A percentile compares a stretch with the other conserved stretches of the same genome.
These are phyloP conservation scores for Heliocidaris erythrogramma DNA, from an alignment of 35 echinoderm and acorn worm species.

Conservation along the genomic window DNA sequence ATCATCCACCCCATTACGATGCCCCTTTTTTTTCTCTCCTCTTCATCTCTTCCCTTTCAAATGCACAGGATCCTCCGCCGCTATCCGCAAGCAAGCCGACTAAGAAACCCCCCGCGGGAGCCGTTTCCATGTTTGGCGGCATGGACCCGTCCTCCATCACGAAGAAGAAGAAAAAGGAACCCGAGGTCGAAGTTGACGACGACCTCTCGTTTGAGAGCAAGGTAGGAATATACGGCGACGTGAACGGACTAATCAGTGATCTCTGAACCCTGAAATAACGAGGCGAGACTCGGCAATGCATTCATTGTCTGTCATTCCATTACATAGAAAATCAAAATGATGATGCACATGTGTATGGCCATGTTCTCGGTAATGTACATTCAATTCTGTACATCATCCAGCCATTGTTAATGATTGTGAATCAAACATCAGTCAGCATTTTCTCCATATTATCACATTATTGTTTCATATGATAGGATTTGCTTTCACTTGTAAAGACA, in stretches of 20 bases:
- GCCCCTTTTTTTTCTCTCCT: background rate
- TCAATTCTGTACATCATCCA: too few relatives aligned
- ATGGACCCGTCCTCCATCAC: conserved; percentile 61
- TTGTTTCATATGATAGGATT: background rate
- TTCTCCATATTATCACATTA: background rate
- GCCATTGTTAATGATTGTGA: background rate
- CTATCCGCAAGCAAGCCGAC: background rate
- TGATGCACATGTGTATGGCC: background rate
- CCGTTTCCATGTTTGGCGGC: conserved; percentile 85
- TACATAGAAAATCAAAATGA: background rate
- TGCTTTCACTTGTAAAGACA: background rate
- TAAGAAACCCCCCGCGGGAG: conserved; percentile 82
- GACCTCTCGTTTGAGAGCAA: background rate
- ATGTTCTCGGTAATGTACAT: too few relatives aligned
- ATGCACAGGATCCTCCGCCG: background rate
- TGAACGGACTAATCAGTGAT: conserved; percentile 26
- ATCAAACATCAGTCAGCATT: background rate
- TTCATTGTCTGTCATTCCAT: background rate
- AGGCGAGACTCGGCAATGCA: background rate
- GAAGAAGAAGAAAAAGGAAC: conserved; percentile 48
- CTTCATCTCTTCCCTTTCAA: background rate
- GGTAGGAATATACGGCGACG: conserved; percentile 46
- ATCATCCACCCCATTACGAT: conserved; percentile 1
- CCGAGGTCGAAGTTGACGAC: background rate
- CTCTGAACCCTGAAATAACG: background rate